Base-by-base conservation (phyloP, 2,113 vertebrate species). In the Micromys minutus region DNA sequence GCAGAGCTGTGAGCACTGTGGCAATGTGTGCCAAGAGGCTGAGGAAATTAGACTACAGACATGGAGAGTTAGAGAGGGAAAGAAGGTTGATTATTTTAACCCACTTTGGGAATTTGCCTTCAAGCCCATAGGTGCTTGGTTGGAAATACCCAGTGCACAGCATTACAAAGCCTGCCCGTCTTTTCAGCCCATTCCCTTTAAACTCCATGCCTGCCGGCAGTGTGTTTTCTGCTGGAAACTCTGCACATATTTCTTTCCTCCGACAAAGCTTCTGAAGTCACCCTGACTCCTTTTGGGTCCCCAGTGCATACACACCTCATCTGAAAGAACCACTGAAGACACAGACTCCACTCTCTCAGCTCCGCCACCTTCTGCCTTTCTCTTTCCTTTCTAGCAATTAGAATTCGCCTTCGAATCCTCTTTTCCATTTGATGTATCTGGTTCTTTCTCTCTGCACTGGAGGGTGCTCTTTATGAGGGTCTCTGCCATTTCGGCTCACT, bases 81-180 rank as follows among this genome's bases (percentile, higher is more conserved):
- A 19, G 19, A 12, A 7, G 11, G 12, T 19, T 50, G 67, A 86
- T 92, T 77, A 26, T 71, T 94, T 83, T 57, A 93, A 77, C 26
- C 81, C 80, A 47, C 71, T 96, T 87, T 92, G 13, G 42, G 47
- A 75, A 85, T 81, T 87, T 92, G 15, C 71, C 88, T 93, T 79
- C 65, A 95, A 88, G 16, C 22, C 16, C 17, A 47, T 67, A 97
- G n/a, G 42, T 3, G 47, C 9, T 92, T 94, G 22, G 50, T 93
- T 93, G 72, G 42, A 90, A n/a, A 94, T 75, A 75, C 9, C 36
- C 17, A 57, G 19, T 89, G 17, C 85, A 26, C 34, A 7, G 21
- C 17, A 74, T 6, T 65, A 36, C 9, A 47, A 57, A 81, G 52
- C 52, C 5, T 0, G 52, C 21, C 52, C 31, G 5, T 36, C 34